Conservation (phyloP, 2,113 vertebrate genomes). For the Cettia cetti region DNA sequence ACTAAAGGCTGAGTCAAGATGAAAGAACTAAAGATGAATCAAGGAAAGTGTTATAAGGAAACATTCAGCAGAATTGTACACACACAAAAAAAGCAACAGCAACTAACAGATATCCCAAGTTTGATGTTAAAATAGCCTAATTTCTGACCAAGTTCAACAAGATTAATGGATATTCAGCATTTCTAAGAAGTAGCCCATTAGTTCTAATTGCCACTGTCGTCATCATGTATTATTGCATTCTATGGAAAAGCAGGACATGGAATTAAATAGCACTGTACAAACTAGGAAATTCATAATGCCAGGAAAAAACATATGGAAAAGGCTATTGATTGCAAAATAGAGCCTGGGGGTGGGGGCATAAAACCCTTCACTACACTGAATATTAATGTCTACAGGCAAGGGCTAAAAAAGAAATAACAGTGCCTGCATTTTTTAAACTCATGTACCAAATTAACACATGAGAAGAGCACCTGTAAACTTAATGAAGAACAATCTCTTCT, state of each 20-base stretch:
- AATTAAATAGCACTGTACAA: background rate
- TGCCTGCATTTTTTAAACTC: background rate
- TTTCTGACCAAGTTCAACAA: background rate
- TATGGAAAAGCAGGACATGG: background rate
- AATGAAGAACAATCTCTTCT: background rate
- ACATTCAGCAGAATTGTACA: background rate
- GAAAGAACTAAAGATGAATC: background rate
- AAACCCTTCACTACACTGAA: background rate
- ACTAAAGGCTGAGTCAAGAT: background rate
- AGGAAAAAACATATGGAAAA: background rate
- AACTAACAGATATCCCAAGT: background rate
- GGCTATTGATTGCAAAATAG: constrained; percentile 3
- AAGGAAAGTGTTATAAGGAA: background rate
- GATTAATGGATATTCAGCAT: background rate
- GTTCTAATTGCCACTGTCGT: background rate
- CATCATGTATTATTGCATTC: background rate
- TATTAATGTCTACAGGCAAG: background rate
- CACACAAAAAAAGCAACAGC: background rate
- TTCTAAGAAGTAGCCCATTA: background rate
- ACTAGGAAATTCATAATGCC: background rate
- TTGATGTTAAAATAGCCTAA: background rate
- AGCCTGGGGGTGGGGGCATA: background rate
- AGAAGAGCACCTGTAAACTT: background rate
- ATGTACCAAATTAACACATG: background rate
- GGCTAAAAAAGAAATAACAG: background rate